A percentile compares a stretch with the other conserved stretches of the same genome.
Evolutionary conservation across 2,797 vertebrate genomes (phyloP).

Genomic region (Hemibagrus guttatus): DNA sequence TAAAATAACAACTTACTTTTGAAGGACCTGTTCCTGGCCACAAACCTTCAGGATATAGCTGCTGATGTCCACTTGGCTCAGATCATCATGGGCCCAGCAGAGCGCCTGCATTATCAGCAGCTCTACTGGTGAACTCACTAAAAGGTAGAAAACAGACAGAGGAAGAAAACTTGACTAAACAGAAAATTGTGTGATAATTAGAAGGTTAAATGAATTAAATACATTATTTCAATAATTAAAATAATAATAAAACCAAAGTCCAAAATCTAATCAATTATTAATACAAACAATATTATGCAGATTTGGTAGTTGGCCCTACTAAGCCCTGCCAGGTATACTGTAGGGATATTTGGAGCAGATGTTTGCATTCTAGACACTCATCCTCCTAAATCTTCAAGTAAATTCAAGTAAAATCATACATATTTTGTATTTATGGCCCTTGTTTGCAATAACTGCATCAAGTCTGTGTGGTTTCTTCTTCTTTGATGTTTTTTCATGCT

Average conservation of each 20-base stretch:
- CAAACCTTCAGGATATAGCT: conserved; percentile 96
- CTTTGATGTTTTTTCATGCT: no score
- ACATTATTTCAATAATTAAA: no score
- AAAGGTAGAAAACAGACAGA: conserved; percentile 18
- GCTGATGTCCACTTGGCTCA: conserved; percentile 92
- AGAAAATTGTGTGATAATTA: background rate
- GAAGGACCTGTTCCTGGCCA: conserved; percentile 92
- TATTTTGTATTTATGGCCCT: no score
- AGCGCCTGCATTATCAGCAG: conserved; percentile 96
- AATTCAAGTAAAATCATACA: no score
- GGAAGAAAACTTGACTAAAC: conserved; percentile 10
- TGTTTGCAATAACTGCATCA: no score
- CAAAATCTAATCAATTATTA: background rate
- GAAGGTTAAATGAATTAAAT: background rate
- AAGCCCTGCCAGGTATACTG: background rate
- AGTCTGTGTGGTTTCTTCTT: no score
- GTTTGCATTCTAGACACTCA: background rate
- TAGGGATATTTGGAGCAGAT: background rate
- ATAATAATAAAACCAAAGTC: background rate
- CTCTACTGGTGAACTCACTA: conserved; percentile 96
- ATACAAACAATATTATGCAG: background rate
- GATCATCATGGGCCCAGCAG: conserved; percentile 97
- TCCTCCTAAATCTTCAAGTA: background rate
- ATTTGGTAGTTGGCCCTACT: background rate
- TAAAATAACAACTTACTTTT: conserved; percentile 83